Evolutionary conservation across 2,797 vertebrate genomes (phyloP).

Genomic region (Ptychobarbus kaznakovi): DNA sequence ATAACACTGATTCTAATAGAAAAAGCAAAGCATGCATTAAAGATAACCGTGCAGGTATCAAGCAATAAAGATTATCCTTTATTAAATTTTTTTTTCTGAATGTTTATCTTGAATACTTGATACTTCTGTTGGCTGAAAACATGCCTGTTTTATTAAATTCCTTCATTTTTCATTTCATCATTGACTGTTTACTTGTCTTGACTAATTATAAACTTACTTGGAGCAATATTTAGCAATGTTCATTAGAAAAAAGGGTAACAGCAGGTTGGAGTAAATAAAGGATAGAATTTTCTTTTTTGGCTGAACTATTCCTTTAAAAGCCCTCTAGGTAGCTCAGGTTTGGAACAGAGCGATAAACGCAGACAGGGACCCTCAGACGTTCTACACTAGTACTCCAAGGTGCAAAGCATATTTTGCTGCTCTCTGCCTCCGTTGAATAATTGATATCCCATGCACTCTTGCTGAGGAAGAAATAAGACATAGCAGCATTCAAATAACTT

Average conservation of each 20-base stretch:
- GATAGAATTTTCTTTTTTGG: neutral
- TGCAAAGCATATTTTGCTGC: conserved; percentile 66
- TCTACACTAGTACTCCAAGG: conserved; percentile 54
- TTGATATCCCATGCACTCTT: conserved; percentile 71
- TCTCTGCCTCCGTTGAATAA: conserved; percentile 69
- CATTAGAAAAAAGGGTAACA: neutral
- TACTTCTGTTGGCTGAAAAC: neutral
- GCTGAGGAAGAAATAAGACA: conserved; percentile 68
- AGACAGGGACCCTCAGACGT: neutral
- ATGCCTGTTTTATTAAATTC: neutral
- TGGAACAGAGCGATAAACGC: neutral
- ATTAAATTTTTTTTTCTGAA: neutral
- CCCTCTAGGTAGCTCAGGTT: neutral
- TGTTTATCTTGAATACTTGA: neutral
- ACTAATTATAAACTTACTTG: neutral
- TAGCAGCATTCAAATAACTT: conserved; percentile 70
- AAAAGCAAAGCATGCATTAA: neutral
- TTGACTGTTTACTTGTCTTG: neutral
- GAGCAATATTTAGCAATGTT: neutral
- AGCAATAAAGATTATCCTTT: neutral
- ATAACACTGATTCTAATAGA: neutral
- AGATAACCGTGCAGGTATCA: neutral
- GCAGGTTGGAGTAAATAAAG: neutral
- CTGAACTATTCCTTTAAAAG: neutral
- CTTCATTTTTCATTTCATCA: neutral